Conservation (phyloP, 2,797 vertebrate genomes). For the Clamator glandarius region DNA sequence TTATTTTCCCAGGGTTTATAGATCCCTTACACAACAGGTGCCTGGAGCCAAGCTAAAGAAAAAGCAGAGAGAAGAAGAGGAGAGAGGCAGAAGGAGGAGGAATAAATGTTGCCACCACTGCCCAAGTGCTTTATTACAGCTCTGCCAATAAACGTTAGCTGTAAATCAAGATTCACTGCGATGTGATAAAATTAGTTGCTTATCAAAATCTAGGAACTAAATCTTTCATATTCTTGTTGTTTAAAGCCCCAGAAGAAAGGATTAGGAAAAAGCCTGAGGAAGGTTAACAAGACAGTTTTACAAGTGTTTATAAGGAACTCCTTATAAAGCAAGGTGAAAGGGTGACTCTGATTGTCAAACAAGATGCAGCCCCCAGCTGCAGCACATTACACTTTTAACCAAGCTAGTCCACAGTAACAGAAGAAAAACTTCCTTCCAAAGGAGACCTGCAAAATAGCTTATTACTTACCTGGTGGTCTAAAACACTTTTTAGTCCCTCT, state of each 20-base stretch:
- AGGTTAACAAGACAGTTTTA: conserved; percentile 12
- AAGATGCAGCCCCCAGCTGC: conserved; percentile 9
- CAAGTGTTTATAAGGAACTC: not conserved
- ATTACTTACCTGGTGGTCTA: not conserved
- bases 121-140: not conserved
- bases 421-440: not conserved
- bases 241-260: not conserved
- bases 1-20: not conserved
- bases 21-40: not conserved
- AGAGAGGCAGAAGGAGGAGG: not conserved
- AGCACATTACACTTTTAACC: not conserved
- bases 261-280: not conserved
- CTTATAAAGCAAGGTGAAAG: not conserved
- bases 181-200: not conserved
- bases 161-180: not conserved
- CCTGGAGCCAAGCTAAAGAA: not conserved
- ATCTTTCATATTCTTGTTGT: not conserved
- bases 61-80: not conserved
- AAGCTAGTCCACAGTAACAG: not conserved
- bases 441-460: not conserved
- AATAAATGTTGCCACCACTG: not conserved
- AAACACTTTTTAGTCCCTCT: too few species aligned
- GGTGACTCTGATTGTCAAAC: conserved; percentile 21
- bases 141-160: not conserved
- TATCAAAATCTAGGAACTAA: conserved; percentile 6